These are phyloP conservation scores for Mesembrinibis cayennensis DNA, from an alignment of 2,113 vertebrate species.

Conservation along the genomic window DNA sequence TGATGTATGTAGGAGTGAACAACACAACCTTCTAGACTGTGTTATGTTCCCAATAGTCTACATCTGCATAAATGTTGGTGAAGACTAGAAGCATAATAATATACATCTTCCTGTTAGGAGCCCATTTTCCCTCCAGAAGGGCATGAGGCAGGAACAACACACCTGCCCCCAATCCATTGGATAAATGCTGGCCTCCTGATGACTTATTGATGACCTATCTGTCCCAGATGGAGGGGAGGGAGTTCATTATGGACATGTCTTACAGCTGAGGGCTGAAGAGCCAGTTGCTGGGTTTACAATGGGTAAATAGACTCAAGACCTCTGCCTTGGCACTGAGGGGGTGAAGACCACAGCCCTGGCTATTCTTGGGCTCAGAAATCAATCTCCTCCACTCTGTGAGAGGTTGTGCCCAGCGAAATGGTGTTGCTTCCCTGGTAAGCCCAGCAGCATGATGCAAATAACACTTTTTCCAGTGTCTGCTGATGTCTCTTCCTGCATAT, in stretches of 20 bases:
- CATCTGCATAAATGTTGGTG: background rate
- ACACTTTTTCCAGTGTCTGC: accelerated
- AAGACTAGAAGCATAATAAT: background rate
- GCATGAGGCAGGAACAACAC: background rate
- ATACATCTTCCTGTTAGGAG: background rate
- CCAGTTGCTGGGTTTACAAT: background rate
- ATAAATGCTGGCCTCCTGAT: background rate
- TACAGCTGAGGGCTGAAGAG: background rate
- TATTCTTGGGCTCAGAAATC: background rate
- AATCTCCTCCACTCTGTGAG: background rate
- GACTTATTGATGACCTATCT: accelerated
- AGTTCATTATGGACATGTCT: background rate
- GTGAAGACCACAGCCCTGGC: background rate
- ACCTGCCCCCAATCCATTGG: background rate
- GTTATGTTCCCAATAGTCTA: accelerated
- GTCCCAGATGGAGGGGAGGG: background rate
- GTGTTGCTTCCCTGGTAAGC: background rate
- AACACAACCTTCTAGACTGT: background rate
- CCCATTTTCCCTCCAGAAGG: background rate
- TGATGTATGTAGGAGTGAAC: accelerated
- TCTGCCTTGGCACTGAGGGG: background rate
- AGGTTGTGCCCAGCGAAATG: background rate
- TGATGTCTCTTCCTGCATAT: accelerated
- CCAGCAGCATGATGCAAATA: background rate
- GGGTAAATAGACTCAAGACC: background rate